Evolutionary conservation across 1,140 invertebrate genomes (phyloP).

Genomic region (Psilanteris sp.): DNA sequence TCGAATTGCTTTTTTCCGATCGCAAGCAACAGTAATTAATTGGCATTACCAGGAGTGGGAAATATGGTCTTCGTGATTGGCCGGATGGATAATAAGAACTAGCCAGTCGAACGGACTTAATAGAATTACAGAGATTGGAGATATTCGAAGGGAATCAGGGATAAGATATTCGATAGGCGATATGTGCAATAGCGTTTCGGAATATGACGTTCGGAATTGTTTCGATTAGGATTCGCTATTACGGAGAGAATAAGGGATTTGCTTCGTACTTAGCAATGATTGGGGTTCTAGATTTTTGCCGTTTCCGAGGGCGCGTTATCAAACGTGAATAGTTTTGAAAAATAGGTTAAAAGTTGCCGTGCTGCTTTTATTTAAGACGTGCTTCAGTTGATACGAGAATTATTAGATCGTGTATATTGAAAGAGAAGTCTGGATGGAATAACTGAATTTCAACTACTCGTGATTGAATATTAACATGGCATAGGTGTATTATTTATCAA

Average conservation of each 20-base stretch:
- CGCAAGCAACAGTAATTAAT: too few relatives aligned
- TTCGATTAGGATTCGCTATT: background rate
- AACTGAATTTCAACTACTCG: constrained; percentile 4
- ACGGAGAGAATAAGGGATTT: background rate
- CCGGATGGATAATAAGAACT: too few relatives aligned
- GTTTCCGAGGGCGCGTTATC: background rate
- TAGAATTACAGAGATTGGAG: too few relatives aligned
- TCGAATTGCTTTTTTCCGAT: too few relatives aligned
- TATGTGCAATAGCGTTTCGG: constrained; percentile 9
- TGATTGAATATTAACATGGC: constrained; percentile 5
- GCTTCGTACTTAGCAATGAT: constrained; percentile 14
- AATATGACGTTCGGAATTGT: constrained; percentile 2
- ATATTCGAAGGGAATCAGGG: background rate
- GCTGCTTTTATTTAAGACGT: too few relatives aligned
- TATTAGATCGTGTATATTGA: background rate
- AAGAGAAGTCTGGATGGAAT: background rate
- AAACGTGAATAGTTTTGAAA: background rate
- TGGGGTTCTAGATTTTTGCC: background rate
- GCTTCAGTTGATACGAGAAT: too few relatives aligned
- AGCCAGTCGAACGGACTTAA: too few relatives aligned
- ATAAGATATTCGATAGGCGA: constrained; percentile 6
- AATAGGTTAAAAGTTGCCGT: too few relatives aligned
- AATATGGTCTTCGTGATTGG: too few relatives aligned
- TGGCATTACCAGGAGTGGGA: too few relatives aligned
- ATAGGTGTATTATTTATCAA: background rate